Evolutionary conservation across 2,888 invertebrate genomes (phyloP), one percentile per base, ranked within the genome.

Genomic region (Gerris lacustris): DNA sequence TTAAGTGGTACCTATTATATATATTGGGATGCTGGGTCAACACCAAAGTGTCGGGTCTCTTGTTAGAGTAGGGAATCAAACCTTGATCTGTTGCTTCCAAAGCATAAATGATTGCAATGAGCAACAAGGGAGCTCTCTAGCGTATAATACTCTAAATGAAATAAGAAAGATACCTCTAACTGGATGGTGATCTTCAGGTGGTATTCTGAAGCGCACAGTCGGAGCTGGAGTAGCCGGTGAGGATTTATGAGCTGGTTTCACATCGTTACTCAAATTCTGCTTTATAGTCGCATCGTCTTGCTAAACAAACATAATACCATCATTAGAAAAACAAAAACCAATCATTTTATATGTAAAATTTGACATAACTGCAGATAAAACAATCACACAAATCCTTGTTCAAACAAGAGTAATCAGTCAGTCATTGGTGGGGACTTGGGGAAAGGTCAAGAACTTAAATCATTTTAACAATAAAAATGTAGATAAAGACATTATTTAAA

Each of bases 81-180:
- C n/a, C n/a, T n/a, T n/a, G n/a, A n/a, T n/a, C n/a, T n/a, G n/a
- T n/a, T n/a, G n/a, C n/a, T n/a, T n/a, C n/a, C n/a, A n/a, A n/a
- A n/a, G n/a, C n/a, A n/a, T n/a, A n/a, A n/a, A n/a, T n/a, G n/a
- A n/a, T n/a, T n/a, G n/a, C n/a, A n/a, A n/a, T n/a, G n/a, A n/a
- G n/a, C n/a, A n/a, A n/a, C n/a, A n/a, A n/a, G n/a, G n/a, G n/a
- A n/a, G n/a, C n/a, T n/a, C n/a, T n/a, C n/a, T n/a, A n/a, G n/a
- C n/a, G n/a, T n/a, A n/a, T n/a, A n/a, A n/a, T n/a, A n/a, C n/a
- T n/a, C n/a, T n/a, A n/a, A n/a, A n/a, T n/a, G n/a, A n/a, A n/a
- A n/a, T n/a, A n/a, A n/a, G n/a, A n/a, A n/a, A n/a, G n/a, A n/a
- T 80, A 85, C 87, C 87, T 83, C 84, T 83, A 77, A 87, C 86